Conservation (phyloP, 2,797 vertebrate species). For the Anas bernieri region DNA sequence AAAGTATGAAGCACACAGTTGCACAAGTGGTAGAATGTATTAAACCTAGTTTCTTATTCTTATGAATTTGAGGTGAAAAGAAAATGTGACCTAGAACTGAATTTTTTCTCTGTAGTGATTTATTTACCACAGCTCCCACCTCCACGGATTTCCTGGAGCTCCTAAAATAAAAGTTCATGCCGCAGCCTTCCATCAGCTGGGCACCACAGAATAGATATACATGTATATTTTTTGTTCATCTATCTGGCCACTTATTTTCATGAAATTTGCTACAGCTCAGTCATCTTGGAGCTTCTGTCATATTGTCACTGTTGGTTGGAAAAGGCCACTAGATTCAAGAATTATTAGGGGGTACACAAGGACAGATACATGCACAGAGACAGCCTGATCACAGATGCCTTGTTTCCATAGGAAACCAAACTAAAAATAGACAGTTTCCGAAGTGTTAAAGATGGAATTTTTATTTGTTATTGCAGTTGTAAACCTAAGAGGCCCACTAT, state of each 20-base stretch:
- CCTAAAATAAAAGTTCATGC: neutral
- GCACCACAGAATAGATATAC: neutral
- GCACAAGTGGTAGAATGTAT: neutral
- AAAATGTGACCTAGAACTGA: neutral
- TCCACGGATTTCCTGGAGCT: neutral
- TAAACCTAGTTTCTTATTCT: neutral
- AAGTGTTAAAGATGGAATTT: conserved; percentile 74
- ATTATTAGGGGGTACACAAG: conserved; percentile 74
- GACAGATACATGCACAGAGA: conserved; percentile 66
- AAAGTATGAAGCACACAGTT: conserved; percentile 12
- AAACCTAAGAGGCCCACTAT: conserved; percentile 62
- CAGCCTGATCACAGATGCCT: conserved; percentile 68
- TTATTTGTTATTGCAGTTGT: conserved; percentile 72
- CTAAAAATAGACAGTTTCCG: conserved; percentile 68
- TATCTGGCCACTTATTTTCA: conserved; percentile 11
- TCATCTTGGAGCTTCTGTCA: neutral
- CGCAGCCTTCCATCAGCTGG: neutral
- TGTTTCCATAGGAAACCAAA: conserved; percentile 74
- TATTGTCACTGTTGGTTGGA: conserved; percentile 13
- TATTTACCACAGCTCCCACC: conserved; percentile 10
- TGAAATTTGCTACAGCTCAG: neutral
- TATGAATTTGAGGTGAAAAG: neutral
- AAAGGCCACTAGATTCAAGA: conserved; percentile 46
- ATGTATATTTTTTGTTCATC: neutral
- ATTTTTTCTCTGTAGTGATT: neutral